Percentiles rank a stretch among this genome's conserved stretches.
phyloP scores from a whole-genome alignment of 2,113 vertebrate species.

The Tetraodon nigroviridis region DNA sequence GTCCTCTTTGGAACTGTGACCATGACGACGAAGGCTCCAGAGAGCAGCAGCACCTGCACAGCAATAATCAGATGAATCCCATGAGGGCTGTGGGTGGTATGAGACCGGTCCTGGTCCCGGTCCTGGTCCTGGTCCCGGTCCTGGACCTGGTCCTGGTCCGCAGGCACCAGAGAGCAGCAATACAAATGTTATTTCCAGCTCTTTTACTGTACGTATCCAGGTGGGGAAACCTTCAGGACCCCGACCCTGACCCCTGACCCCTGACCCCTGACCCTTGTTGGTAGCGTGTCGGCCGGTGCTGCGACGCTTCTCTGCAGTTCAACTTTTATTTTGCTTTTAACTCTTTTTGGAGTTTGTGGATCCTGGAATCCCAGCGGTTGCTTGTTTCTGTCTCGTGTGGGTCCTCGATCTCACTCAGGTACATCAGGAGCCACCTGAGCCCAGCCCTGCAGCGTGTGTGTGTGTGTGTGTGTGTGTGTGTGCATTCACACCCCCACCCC shows the following conservation, averaged over 20 bases:
- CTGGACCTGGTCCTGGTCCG: too few species aligned
- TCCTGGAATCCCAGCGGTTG: neutral
- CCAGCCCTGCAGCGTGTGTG: slow-evolving; percentile 2
- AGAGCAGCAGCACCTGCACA: slow-evolving; percentile 22
- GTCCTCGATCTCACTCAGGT: slow-evolving; percentile 46
- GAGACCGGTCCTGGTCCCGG: too few species aligned
- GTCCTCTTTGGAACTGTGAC: neutral
- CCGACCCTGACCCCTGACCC: too few species aligned
- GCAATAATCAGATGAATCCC: slow-evolving; percentile 40
- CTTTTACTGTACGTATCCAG: too few species aligned
- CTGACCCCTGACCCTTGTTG: too few species aligned
- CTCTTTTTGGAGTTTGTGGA: neutral
- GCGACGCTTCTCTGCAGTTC: too few species aligned
- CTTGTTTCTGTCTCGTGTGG: neutral
- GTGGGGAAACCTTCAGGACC: too few species aligned
- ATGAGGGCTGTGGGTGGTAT: too few species aligned
- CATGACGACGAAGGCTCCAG: neutral
- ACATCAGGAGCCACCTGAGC: slow-evolving; percentile 17
- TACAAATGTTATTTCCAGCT: slow-evolving; percentile 1
- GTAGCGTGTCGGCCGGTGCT: too few species aligned
- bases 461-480: neutral
- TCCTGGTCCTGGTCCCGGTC: too few species aligned
- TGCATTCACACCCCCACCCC: neutral
- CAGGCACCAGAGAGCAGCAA: slow-evolving; percentile 22
- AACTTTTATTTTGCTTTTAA: too few species aligned